Conservation (phyloP, 2,797 vertebrate genomes). For the Falco peregrinus region DNA sequence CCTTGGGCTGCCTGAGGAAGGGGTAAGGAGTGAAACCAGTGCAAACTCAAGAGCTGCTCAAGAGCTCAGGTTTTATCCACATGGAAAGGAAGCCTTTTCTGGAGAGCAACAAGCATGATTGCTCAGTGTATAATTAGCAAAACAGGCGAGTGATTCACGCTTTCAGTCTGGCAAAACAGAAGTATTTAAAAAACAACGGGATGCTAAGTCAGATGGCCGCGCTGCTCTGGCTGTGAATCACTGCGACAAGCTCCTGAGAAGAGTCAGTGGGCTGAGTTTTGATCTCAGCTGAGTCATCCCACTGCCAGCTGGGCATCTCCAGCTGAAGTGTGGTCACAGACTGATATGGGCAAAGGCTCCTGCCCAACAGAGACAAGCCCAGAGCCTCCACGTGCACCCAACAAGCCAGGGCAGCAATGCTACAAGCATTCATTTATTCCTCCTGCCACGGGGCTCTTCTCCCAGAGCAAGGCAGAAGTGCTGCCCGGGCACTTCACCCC, state of each 20-base stretch:
- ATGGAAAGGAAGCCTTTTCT: not conserved
- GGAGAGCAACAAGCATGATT: not conserved
- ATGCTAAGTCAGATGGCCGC: not conserved
- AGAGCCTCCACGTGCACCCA: fast-evolving
- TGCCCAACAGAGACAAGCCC: not conserved
- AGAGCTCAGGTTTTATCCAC: not conserved
- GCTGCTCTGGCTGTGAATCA: not conserved
- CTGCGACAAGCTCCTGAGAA: not conserved
- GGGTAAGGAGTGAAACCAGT: not conserved
- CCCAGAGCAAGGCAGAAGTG: not conserved
- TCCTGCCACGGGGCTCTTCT: not conserved
- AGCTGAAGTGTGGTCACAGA: not conserved
- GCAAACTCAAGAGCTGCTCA: not conserved
- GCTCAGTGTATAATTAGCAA: not conserved
- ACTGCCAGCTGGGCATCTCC: not conserved
- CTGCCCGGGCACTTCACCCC: not conserved
- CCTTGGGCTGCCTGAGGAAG: not conserved
- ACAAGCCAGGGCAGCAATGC: fast-evolving
- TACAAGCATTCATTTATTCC: not conserved
- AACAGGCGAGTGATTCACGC: not conserved
- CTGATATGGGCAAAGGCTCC: not conserved
- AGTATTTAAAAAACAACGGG: not conserved
- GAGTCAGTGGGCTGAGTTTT: not conserved
- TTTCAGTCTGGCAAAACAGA: not conserved
- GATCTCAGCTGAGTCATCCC: not conserved